phyloP scores from a whole-genome alignment of 2,113 vertebrate species.

The Steatornis caripensis region DNA sequence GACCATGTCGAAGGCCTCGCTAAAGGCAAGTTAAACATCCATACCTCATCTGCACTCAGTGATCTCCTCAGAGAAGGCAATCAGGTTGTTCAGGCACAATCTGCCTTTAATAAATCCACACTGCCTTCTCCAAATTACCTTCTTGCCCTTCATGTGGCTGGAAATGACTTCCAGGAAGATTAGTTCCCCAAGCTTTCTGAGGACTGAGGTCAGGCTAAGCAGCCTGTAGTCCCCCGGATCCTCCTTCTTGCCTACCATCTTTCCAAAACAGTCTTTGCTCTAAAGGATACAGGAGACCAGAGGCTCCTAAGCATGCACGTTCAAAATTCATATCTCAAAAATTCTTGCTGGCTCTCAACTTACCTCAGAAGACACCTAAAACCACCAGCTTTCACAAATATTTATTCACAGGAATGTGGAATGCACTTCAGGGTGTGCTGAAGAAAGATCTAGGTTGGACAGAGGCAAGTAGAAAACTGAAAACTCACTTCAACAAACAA shows the following conservation, averaged over 20 bases:
- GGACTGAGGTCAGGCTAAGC: neutral
- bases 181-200: neutral
- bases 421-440: neutral
- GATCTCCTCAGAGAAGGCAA: neutral
- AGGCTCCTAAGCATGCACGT: neutral
- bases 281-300: neutral
- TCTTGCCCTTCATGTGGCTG: neutral
- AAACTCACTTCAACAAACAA: neutral
- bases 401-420: neutral
- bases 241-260: neutral
- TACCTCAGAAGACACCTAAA: neutral
- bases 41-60: neutral
- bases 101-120: neutral
- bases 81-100: neutral
- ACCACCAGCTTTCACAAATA: neutral
- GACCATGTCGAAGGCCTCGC: neutral
- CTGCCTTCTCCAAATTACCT: neutral
- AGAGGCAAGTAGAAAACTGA: neutral
- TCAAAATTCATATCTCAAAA: neutral
- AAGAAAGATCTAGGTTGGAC: fast-evolving
- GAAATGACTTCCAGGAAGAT: neutral
- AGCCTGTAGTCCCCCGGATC: neutral
- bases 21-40: neutral
- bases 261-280: neutral
- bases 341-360: neutral